Evolutionary conservation across 2,888 invertebrate species (phyloP), one percentile per base, ranked within the genome.

Genomic region (Tachina grossa): DNA sequence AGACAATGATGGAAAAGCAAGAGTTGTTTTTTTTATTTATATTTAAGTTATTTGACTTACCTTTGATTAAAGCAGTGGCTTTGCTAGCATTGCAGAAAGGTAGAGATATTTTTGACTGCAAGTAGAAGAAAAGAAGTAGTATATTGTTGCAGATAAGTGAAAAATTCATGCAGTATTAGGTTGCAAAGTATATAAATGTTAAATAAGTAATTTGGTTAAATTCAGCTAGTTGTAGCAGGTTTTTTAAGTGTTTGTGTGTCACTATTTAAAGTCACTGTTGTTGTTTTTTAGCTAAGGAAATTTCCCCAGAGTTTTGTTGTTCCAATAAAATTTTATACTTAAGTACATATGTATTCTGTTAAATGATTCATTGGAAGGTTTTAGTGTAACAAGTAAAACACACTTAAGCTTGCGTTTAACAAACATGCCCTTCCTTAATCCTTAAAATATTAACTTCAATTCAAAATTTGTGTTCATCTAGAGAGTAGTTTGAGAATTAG

Each of bases 31-130:
- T 59, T 41, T 3, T 31, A 31, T 2, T 31, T 31, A 31, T 19
- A 39, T 31, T 31, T 8, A 47, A 31, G 13, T 66, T 63, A 41
- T 65, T 57, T n/a, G 57, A 39, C 72, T 72, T 68, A 81, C 80
- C 74, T 74, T 59, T 59, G 43, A 59, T 63, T 47, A 53, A 61
- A 69, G 11, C 16, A 68, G 53, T 19, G 71, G 31, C 6, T 9
- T 13, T n/a, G 45, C 9, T 31, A 51, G 41, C 16, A 41, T 39
- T 53, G 8, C 14, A 51, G 43, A 51, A 43, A 3, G 1, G 9
- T 13, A 31, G 1, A 63, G 61, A 69, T 43, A 79, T 61, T 51
- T 19, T 69, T 61, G 53, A 53, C 78, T 78, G 69, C 11, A 79
- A 79, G 49, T 45, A 45, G 8, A 77, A 3, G 11, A 51, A 22